These are phyloP conservation scores for Labeo calbasu DNA, from an alignment of 2,797 vertebrate species.

Conservation along the genomic window DNA sequence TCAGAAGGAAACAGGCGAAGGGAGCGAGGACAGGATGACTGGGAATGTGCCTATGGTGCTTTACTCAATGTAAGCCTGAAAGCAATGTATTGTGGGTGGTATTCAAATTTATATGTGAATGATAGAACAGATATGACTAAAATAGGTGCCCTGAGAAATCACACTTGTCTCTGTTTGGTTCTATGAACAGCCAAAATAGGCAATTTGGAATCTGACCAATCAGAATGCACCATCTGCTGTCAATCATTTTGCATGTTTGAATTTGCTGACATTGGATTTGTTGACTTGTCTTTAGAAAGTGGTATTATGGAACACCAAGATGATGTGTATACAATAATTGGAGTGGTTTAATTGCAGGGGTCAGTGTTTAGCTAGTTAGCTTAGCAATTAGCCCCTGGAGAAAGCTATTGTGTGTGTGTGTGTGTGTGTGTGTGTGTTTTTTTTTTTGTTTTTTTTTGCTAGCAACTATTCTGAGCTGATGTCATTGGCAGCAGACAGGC, in stretches of 20 bases:
- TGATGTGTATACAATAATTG: neutral
- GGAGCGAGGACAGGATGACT: neutral
- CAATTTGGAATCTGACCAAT: neutral
- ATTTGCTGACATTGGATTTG: neutral
- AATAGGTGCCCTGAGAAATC: conserved; percentile 4
- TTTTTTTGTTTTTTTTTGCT: neutral
- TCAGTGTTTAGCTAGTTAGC: neutral
- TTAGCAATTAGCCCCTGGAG: neutral
- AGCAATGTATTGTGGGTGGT: conserved; percentile 47
- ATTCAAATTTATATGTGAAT: conserved; percentile 47
- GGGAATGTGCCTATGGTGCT: conserved; percentile 17
- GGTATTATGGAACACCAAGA: conserved; percentile 1
- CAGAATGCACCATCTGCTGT: neutral
- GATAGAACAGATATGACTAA: conserved; percentile 20
- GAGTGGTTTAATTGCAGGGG: neutral
- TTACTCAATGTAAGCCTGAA: conserved; percentile 11
- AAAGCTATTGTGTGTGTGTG: neutral
- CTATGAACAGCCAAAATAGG: neutral
- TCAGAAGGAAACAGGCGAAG: conserved; percentile 49
- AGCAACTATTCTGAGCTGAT: neutral
- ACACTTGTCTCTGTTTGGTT: neutral
- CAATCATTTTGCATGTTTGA: neutral
- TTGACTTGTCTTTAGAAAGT: neutral
- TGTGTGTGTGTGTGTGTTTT: too few relatives aligned
- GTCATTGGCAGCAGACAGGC: neutral